Evolutionary conservation across 2,797 vertebrate species (phyloP).

Genomic region (Brotula barbata): DNA sequence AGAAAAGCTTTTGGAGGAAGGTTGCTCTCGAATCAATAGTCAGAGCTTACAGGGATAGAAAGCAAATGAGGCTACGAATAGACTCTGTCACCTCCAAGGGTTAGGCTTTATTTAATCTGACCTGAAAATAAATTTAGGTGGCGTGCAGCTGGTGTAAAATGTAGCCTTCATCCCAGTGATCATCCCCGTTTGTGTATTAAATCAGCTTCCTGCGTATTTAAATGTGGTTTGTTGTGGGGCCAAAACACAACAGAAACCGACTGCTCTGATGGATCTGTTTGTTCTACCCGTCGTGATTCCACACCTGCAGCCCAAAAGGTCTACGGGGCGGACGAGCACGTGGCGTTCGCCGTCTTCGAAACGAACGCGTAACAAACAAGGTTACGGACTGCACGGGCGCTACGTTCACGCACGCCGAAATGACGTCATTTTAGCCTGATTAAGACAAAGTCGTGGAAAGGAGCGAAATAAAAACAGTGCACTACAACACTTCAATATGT

Average conservation of each 20-base stretch:
- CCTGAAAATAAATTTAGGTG: constrained; percentile 19
- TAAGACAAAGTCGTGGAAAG: too few species aligned
- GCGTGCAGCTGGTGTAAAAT: constrained; percentile 9
- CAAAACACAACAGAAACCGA: constrained; percentile 22
- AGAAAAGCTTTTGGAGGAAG: constrained; percentile 11
- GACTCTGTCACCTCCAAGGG: constrained; percentile 23
- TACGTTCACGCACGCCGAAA: too few species aligned
- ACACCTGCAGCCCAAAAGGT: constrained; percentile 12
- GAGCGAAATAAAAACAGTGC: too few species aligned
- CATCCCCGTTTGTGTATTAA: constrained; percentile 13
- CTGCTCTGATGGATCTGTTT: constrained; percentile 24
- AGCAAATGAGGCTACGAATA: constrained; percentile 18
- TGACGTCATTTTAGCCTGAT: too few species aligned
- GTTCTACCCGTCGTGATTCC: constrained; percentile 1
- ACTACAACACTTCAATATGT: too few species aligned
- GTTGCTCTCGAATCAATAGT: constrained; percentile 26
- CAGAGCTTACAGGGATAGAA: background rate
- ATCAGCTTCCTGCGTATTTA: constrained; percentile 17
- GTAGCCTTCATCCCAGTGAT: background rate
- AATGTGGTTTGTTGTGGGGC: constrained; percentile 17
- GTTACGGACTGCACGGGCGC: too few species aligned
- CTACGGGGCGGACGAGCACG: background rate
- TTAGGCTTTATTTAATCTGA: constrained; percentile 18
- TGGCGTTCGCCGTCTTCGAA: too few species aligned
- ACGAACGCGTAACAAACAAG: too few species aligned